A percentile compares a stretch with the other conserved stretches of the same genome.
Conservation (phyloP, 2,888 invertebrate species). For the Heliconius hortense region DNA sequence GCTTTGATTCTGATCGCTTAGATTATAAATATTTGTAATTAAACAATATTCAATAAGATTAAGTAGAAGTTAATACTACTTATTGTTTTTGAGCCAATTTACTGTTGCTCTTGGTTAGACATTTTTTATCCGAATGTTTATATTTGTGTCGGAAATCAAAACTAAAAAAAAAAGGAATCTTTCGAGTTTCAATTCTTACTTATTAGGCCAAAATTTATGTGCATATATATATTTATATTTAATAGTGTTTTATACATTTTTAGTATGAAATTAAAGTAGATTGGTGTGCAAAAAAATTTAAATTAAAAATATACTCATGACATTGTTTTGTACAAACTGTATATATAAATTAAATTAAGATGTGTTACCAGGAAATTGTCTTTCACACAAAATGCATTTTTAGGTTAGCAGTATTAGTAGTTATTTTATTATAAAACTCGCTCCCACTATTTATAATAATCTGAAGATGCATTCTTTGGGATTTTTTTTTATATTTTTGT, state of each 20-base stretch:
- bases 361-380: conserved; percentile 44
- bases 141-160: not conserved
- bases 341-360: conserved; percentile 43
- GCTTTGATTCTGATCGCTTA: conserved; percentile 24
- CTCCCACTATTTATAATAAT: conserved; percentile 10
- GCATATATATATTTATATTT: not conserved
- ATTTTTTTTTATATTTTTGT: not conserved
- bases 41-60: conserved; percentile 33
- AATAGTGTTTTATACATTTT: conserved; percentile 11
- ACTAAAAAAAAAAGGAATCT: not conserved
- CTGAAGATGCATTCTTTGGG: not conserved
- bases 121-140: not conserved
- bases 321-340: conserved; percentile 47
- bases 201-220: conserved; percentile 10
- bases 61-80: conserved; percentile 33
- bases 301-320: conserved; percentile 14
- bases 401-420: conserved; percentile 45
- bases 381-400: conserved; percentile 47
- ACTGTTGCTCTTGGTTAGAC: conserved; percentile 8
- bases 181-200: not conserved
- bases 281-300: not conserved
- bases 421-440: conserved; percentile 22
- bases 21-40: conserved; percentile 19
- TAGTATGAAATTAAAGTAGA: not conserved
- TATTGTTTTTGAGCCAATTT: conserved; percentile 17